Evolutionary conservation across 2,797 vertebrate species (phyloP).

Genomic region (Prionace glauca): DNA sequence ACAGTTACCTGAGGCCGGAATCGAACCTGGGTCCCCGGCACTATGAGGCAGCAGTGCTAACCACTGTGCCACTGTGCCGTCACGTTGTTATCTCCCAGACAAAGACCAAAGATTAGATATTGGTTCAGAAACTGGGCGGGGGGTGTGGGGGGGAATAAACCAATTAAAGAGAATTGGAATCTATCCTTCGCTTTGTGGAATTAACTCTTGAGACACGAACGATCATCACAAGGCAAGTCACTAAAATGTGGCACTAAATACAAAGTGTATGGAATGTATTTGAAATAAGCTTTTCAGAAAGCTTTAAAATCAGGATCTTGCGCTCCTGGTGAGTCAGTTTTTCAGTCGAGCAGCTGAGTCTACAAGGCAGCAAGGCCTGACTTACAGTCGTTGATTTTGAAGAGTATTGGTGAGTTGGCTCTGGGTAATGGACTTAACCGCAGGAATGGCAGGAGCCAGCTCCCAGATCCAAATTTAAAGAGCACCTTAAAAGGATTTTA

Average conservation of each 20-base stretch:
- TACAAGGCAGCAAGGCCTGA: background rate
- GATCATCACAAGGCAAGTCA: background rate
- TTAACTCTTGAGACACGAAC: background rate
- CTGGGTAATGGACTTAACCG: background rate
- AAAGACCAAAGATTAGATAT: background rate
- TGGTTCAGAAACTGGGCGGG: background rate
- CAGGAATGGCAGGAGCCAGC: background rate
- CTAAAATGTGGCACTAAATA: background rate
- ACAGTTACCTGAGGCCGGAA: too few species aligned
- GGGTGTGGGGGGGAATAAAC: background rate
- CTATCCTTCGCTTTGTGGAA: background rate
- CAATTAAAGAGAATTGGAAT: background rate
- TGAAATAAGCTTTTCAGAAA: background rate
- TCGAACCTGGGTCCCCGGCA: too few species aligned
- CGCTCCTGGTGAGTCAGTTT: background rate
- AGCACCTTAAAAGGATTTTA: background rate
- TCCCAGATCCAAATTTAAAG: background rate
- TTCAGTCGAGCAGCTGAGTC: background rate
- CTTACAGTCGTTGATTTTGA: background rate
- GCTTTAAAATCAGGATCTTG: background rate
- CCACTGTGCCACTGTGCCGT: too few species aligned
- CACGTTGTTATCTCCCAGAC: background rate
- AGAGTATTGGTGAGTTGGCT: background rate
- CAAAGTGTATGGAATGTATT: background rate
- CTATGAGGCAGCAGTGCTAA: too few species aligned